phyloP scores from a whole-genome alignment of 2,797 vertebrate genomes.

The Danio aesculapii region DNA sequence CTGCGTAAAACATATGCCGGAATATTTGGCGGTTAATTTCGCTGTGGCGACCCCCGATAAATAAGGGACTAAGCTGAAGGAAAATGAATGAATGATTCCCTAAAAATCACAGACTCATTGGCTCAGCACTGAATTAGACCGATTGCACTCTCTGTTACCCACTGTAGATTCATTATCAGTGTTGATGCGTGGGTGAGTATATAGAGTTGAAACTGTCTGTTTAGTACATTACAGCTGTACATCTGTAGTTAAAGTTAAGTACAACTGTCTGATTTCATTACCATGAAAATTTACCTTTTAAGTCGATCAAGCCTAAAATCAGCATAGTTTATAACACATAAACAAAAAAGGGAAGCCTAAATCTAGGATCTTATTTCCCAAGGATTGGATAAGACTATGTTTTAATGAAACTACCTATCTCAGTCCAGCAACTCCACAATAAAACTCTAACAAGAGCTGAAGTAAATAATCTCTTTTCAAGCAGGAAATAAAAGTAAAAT shows the following conservation, averaged over 20 bases:
- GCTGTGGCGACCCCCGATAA: no score
- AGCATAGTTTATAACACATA: conserved; percentile 62
- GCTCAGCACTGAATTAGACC: no score
- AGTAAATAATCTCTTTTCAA: conserved; percentile 72
- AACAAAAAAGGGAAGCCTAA: conserved; percentile 56
- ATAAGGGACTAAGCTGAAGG: no score
- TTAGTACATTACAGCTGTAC: not conserved
- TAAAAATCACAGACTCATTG: not conserved
- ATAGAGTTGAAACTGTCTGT: not conserved
- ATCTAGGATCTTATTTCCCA: conserved; percentile 64
- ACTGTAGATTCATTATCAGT: not conserved
- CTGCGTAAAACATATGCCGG: no score
- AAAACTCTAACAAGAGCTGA: conserved; percentile 75
- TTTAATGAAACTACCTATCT: conserved; percentile 77
- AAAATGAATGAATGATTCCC: no score
- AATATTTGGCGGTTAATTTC: no score
- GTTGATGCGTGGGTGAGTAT: not conserved
- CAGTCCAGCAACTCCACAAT: conserved; percentile 75
- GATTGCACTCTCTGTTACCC: no score
- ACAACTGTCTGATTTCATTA: no score
- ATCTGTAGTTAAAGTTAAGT: no score
- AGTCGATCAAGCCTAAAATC: conserved; percentile 65
- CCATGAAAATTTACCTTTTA: not conserved
- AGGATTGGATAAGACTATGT: conserved; percentile 69
- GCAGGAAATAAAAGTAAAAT: conserved; percentile 81